These are phyloP conservation scores for Meloidogyne hapla DNA, from an alignment of 1,140 invertebrate genomes.

Conservation along the genomic window DNA sequence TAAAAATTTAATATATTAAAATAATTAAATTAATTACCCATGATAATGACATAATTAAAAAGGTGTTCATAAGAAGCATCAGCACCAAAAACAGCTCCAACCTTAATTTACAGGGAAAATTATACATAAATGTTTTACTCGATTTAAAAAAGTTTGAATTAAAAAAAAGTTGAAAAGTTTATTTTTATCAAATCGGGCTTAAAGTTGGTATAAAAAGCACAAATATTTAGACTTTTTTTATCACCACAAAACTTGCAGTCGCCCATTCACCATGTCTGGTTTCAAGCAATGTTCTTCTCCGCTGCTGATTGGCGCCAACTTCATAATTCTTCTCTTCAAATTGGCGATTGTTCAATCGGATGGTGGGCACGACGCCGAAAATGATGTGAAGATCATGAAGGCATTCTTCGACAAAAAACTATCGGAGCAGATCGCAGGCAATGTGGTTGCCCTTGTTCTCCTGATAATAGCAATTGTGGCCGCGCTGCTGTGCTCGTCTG, in stretches of 20 bases:
- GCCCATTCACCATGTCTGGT: neutral
- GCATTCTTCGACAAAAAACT: neutral
- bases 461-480: neutral
- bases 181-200: too few species aligned
- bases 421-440: neutral
- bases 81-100: slow-evolving; percentile 58
- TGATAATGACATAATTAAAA: slow-evolving; percentile 52
- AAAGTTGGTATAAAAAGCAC: too few species aligned
- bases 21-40: slow-evolving; percentile 11
- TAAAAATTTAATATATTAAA: neutral
- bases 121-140: too few species aligned
- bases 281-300: neutral
- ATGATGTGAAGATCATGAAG: neutral
- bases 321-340: neutral
- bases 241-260: too few species aligned
- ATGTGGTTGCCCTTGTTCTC: neutral
- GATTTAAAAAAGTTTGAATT: too few species aligned
- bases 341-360: neutral
- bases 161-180: too few species aligned
- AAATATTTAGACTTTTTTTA: too few species aligned
- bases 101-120: neutral
- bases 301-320: neutral
- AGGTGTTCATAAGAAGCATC: slow-evolving; percentile 55
- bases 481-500: neutral
- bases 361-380: neutral